Conservation (phyloP, 2,113 vertebrate genomes). For the Alligator mississippiensis region DNA sequence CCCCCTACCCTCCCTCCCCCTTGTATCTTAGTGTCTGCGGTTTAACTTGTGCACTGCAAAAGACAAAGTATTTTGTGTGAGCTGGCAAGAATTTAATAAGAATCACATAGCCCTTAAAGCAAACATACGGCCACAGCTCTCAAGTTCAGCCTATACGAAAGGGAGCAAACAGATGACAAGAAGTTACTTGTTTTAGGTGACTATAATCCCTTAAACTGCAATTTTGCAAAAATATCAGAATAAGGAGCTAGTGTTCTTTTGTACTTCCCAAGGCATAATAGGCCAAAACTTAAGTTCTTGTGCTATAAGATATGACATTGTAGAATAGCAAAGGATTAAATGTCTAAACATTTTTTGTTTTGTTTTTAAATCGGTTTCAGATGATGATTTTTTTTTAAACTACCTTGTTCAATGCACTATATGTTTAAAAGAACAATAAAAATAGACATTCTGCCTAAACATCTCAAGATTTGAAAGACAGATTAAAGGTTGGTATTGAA, state of each 20-base stretch:
- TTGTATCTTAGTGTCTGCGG: background rate
- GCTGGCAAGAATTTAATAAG: conserved; percentile 22
- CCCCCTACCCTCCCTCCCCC: background rate
- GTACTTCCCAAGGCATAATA: background rate
- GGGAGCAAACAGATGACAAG: conserved; percentile 38
- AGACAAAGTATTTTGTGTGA: conserved; percentile 24
- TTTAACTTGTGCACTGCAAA: conserved; percentile 37
- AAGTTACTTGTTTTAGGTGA: conserved; percentile 39
- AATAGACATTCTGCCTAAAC: background rate
- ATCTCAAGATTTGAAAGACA: background rate
- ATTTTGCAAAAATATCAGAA: background rate
- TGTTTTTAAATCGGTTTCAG: background rate
- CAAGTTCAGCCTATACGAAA: conserved; percentile 5
- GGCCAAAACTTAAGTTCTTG: background rate
- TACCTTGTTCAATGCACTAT: background rate
- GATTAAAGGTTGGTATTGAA: background rate
- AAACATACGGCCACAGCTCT: background rate
- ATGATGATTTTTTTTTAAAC: background rate
- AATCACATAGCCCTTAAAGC: conserved; percentile 21
- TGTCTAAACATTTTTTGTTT: background rate
- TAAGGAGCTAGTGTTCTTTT: conserved; percentile 10
- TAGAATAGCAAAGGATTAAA: conserved; percentile 13
- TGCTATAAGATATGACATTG: fast-evolving
- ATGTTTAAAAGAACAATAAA: background rate
- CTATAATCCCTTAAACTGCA: background rate